Evolutionary conservation across 2,797 vertebrate species (phyloP).

Genomic region (Halcyon badia): DNA sequence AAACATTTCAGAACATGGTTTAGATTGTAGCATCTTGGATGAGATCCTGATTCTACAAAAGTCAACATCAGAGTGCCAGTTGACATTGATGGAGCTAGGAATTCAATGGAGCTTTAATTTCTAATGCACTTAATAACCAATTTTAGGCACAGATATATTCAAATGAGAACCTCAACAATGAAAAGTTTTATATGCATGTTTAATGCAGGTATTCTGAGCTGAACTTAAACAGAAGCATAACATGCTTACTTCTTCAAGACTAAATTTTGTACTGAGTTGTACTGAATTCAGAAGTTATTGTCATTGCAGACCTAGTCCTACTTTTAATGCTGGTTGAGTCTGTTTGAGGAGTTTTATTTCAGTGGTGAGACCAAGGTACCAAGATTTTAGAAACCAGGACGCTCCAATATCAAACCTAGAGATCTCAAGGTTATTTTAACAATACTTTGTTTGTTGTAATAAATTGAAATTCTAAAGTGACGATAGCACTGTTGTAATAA

Average conservation of each 20-base stretch:
- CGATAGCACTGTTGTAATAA: background rate
- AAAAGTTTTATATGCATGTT: background rate
- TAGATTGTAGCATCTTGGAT: background rate
- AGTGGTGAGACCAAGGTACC: background rate
- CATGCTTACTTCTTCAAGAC: background rate
- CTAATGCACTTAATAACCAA: rapidly evolving
- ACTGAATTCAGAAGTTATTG: background rate
- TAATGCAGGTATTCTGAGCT: background rate
- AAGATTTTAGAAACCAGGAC: background rate
- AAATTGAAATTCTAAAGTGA: background rate
- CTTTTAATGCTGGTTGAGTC: background rate
- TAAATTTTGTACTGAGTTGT: background rate
- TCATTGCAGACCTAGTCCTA: background rate
- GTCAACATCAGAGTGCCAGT: background rate
- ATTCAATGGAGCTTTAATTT: background rate
- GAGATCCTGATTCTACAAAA: background rate
- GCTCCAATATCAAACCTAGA: background rate
- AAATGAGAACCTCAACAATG: background rate
- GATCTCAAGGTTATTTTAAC: background rate
- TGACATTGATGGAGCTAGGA: background rate
- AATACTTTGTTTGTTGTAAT: background rate
- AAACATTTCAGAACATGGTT: background rate
- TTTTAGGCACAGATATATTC: background rate
- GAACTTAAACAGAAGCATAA: background rate
- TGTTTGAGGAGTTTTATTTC: background rate